A percentile compares a stretch with the other conserved stretches of the same genome.
phyloP scores from a whole-genome alignment of 2,888 invertebrate species.

The Anthophora plumipes region DNA sequence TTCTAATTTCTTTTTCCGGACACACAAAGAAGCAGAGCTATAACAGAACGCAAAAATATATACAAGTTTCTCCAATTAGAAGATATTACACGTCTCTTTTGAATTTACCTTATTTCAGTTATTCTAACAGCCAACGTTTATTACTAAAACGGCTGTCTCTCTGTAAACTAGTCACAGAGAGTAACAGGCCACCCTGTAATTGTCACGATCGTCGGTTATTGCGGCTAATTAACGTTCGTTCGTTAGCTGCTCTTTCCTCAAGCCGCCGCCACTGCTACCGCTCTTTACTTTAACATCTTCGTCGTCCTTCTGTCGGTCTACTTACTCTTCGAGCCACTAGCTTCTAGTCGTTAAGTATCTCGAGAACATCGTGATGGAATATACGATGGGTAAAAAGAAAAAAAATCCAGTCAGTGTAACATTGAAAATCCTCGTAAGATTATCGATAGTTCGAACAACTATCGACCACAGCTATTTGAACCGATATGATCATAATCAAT shows the following conservation, averaged over 20 bases:
- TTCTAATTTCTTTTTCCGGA: too few relatives aligned
- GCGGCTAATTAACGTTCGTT: conserved; percentile 70
- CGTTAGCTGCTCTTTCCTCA: conserved; percentile 53
- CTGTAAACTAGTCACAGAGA: not conserved
- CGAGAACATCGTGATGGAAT: not conserved
- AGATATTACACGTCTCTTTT: too few relatives aligned
- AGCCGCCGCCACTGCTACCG: conserved; percentile 30
- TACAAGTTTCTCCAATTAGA: too few relatives aligned
- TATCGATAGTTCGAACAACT: not conserved
- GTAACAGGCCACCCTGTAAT: conserved; percentile 51
- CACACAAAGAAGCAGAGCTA: too few relatives aligned
- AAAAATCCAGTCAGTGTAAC: not conserved
- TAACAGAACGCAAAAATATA: too few relatives aligned
- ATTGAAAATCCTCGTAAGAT: not conserved
- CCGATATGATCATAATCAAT: not conserved
- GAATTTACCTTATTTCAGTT: conserved; percentile 27
- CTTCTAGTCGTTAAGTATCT: not conserved
- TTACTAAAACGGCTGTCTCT: too few relatives aligned
- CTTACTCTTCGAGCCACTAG: conserved; percentile 13
- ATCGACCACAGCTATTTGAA: not conserved
- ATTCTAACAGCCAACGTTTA: too few relatives aligned
- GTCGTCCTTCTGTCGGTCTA: conserved; percentile 22
- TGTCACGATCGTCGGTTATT: conserved; percentile 67
- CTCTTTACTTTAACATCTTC: conserved; percentile 14
- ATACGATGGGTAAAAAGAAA: not conserved